These are phyloP conservation scores for Hipparchia semele DNA, from an alignment of 2,888 invertebrate genomes.

Conservation along the genomic window DNA sequence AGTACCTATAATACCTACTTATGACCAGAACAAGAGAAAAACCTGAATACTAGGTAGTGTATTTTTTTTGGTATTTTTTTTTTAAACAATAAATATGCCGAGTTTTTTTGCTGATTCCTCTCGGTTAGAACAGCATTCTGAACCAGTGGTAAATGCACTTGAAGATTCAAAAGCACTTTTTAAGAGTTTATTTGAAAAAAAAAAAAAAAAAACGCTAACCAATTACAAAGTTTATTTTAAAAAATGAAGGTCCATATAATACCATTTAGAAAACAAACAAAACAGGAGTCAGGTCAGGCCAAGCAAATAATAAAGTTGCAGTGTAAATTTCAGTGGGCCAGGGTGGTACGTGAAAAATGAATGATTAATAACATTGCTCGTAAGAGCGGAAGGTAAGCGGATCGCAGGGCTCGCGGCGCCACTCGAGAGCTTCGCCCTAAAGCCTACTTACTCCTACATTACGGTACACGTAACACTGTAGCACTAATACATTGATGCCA, in stretches of 20 bases:
- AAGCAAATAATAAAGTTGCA: constrained; percentile 28
- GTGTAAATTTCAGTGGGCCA: constrained; percentile 24
- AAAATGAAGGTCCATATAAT: neutral
- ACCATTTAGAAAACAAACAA: constrained; percentile 16
- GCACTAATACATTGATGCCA: neutral
- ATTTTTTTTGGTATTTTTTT: too few species aligned
- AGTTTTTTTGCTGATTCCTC: too few species aligned
- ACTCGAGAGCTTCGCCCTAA: neutral
- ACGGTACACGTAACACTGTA: neutral
- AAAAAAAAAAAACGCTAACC: neutral
- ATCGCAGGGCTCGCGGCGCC: neutral
- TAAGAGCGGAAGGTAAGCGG: neutral
- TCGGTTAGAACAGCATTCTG: too few species aligned
- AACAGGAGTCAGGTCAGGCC: constrained; percentile 15
- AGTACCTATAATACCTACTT: too few species aligned
- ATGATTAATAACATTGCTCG: constrained; percentile 38
- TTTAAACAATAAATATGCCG: too few species aligned
- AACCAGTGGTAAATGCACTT: too few species aligned
- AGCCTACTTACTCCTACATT: neutral
- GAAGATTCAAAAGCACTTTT: too few species aligned
- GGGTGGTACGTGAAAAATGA: constrained; percentile 37
- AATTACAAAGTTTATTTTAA: neutral
- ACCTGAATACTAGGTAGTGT: too few species aligned
- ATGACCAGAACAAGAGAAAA: too few species aligned
- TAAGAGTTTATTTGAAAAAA: too few species aligned